These are phyloP conservation scores for Malacoraja senta DNA, from an alignment of 2,797 vertebrate genomes.

Conservation along the genomic window DNA sequence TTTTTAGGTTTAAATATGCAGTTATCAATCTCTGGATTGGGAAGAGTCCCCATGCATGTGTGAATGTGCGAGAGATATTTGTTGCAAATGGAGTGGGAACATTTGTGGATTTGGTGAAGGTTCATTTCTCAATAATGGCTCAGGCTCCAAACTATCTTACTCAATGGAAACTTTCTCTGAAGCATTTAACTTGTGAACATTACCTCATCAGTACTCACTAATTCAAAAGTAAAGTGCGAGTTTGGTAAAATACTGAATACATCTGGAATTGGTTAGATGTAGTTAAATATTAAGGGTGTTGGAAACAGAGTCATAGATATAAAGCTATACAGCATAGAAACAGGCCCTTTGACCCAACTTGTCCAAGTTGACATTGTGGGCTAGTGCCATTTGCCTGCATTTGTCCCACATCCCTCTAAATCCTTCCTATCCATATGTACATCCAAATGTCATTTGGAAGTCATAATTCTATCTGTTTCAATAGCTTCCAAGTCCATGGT, in stretches of 20 bases:
- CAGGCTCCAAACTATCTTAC: not conserved
- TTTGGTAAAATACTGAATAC: not conserved
- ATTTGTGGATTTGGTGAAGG: not conserved
- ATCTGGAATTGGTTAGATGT: not conserved
- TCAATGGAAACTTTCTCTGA: not conserved
- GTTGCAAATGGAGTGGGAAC: not conserved
- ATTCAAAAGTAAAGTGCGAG: not conserved
- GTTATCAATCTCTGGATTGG: not conserved
- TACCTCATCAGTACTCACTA: not conserved
- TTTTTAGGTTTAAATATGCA: not conserved
- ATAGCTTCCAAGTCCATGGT: too few species aligned
- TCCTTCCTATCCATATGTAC: too few species aligned
- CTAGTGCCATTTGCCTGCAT: too few species aligned
- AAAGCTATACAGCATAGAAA: too few species aligned
- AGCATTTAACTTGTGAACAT: too few species aligned
- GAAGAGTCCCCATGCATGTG: not conserved
- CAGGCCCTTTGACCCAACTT: too few species aligned
- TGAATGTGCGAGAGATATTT: not conserved
- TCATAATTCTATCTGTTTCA: too few species aligned
- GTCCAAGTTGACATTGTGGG: too few species aligned
- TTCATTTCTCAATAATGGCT: not conserved
- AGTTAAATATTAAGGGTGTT: not conserved
- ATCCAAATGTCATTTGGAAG: too few species aligned
- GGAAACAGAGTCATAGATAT: not conserved
- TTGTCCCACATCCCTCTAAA: too few species aligned